Conservation (phyloP, 2,888 invertebrate genomes). For the Girardia tigrina region DNA sequence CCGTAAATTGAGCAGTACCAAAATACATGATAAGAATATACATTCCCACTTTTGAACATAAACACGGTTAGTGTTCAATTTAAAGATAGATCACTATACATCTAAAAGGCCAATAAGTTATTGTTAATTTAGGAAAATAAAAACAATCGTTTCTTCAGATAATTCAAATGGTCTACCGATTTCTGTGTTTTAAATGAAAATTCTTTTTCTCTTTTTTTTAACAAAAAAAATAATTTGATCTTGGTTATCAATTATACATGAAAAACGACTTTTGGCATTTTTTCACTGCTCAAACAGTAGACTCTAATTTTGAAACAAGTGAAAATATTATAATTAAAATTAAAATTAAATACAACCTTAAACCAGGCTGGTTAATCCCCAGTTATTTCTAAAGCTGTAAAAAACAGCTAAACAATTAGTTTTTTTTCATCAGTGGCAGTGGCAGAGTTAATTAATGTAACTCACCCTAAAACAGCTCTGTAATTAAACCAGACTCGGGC, state of each 20-base stretch:
- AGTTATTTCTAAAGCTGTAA: slow-evolving; percentile 14
- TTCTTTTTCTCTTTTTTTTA: no score
- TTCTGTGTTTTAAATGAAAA: no score
- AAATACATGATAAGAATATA: no score
- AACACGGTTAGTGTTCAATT: no score
- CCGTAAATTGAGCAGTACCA: no score
- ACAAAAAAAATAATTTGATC: no score
- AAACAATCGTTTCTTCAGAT: no score
- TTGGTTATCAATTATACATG: not conserved
- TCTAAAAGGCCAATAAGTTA: no score
- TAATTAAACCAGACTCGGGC: slow-evolving; percentile 23
- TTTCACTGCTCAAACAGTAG: not conserved
- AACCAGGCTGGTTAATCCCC: not conserved
- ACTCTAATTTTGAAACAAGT: not conserved
- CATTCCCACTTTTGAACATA: no score
- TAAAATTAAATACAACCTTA: not conserved
- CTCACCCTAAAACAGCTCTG: slow-evolving; percentile 15
- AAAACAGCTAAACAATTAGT: slow-evolving; percentile 23
- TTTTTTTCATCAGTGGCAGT: slow-evolving; percentile 10
- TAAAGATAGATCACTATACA: no score
- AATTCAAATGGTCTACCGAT: no score
- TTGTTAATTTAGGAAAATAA: no score
- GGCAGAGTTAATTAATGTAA: slow-evolving; percentile 23
- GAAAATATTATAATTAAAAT: not conserved
- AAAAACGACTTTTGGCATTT: not conserved